phyloP scores from a whole-genome alignment of 23 tunicate genomes.

The Styela clava region DNA sequence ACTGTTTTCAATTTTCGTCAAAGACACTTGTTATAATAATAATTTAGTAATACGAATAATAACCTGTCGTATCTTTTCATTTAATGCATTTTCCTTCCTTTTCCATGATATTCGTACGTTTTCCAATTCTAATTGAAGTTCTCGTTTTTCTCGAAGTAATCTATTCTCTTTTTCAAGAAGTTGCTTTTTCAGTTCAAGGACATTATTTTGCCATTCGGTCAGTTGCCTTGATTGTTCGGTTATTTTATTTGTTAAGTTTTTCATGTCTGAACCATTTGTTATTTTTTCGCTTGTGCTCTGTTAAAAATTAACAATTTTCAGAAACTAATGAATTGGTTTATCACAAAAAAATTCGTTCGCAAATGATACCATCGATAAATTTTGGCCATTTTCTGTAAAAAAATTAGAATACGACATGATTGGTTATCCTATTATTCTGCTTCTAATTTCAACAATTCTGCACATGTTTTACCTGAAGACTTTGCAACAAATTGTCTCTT shows the following conservation, averaged over 20 bases:
- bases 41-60: too few species aligned
- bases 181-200: constrained; percentile 13
- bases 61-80: constrained; percentile 16
- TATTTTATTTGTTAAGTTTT: constrained; percentile 12
- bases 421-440: too few species aligned
- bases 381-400: too few species aligned
- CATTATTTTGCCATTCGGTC: constrained; percentile 15
- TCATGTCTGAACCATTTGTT: background rate
- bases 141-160: background rate
- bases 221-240: constrained; percentile 20
- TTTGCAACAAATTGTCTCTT: constrained; percentile 20
- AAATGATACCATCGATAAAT: too few species aligned
- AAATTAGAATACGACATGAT: too few species aligned
- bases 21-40: too few species aligned
- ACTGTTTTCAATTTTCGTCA: too few species aligned
- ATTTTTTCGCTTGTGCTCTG: background rate
- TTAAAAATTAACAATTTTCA: too few species aligned
- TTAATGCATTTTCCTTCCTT: background rate
- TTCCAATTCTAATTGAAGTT: constrained; percentile 3
- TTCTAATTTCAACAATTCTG: too few species aligned
- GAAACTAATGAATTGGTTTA: too few species aligned
- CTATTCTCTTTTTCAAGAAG: constrained; percentile 7
- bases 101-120: constrained; percentile 17
- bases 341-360: too few species aligned
- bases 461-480: background rate